Evolutionary conservation across 2,888 invertebrate species (phyloP), one percentile per base, ranked within the genome.

Genomic region (Pristionchus exspectatus): DNA sequence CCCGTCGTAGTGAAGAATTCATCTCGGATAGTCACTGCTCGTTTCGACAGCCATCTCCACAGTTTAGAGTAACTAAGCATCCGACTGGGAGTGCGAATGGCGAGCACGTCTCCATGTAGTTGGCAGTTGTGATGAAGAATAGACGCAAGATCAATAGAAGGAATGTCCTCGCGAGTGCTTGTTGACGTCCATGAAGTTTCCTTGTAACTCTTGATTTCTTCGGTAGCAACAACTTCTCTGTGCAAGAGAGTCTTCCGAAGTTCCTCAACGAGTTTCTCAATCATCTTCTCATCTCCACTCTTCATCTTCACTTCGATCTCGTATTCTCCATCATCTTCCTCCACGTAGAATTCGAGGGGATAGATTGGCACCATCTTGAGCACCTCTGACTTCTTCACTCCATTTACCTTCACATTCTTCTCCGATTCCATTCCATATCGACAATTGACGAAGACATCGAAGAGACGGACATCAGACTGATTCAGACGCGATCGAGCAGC

Each of bases 361-460:
- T 72, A 87, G 30, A 87, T 74, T 1, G 87, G 27, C 2, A 50
- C 38, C 4, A 33, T n/a, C 44, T 72, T 33, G 27, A 54, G 87
- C 3, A 59, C 30, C 59, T 72, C 50, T 50, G 54, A 38, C 14
- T 21, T 18, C 24, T 4, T 59, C 54, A 38, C 33, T 74, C 74
- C 74, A 14, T 69, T 30, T 12, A 74, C 44, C 27, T 5, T 33
- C 24, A 74, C 27, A 50, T 74, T 87, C 33, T 90, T 90, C 66
- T 90, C 91, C 66, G 83, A 91, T 74, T 93, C 93, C 89, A 94
- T 85, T 33, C 92, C 92, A 88, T 94, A 94, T 16, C 94, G 91
- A 74, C 93, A 93, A 87, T 94, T 94, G 21, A 94, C 63, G 87
- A 91, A 93, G 33, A 94, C 91, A 0, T 93, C 91, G 81, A 91